Base-by-base conservation (phyloP, 2,113 vertebrate genomes). In the Apistogramma diplotaenia region DNA sequence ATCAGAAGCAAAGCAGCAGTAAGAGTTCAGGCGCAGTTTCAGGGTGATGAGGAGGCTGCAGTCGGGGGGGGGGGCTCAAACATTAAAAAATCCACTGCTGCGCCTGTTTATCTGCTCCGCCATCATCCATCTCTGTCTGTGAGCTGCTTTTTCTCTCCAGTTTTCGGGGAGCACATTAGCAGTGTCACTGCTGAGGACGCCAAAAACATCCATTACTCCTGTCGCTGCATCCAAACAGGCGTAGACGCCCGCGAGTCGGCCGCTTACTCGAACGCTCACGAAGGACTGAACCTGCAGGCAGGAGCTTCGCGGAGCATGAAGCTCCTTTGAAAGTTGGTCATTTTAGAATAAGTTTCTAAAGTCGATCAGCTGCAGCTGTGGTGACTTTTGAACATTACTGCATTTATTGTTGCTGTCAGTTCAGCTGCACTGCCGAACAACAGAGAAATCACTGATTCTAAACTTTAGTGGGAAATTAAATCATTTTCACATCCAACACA, bases 1-100 rank as follows among this genome's bases (percentile, higher is more conserved):
- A 89, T 92, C 91, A 90, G 80, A 85, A 84, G 82, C 86, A 85
- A 80, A 81, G 62, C 81, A 79, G 78, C 77, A 35, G 60, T 55
- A 55, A 1, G 43, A 76, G 84, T 88, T 86, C 85, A 88, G 87
- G 76, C 77, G 53, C 78, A 82, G 83, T 56, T 74, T 49, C 62
- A 33, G 74, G 56, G 76, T 78, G 55, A 85, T 15, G 81, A 74
- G 58, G 81, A 77, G 58, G 67, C 43, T 84, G 76, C 74, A 85
- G 51, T 56, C 37, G 5, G 31, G 7, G 5, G 18, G 72, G 12
- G 73, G 56, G 53, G 57, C 29, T 78, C 35, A 49, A 71, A 37
- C 19, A 25, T 37, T 53, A 67, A 40, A 67, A 78, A 85, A 85
- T 33, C 70, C 37, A 51, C 62, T 0, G 12, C 27, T 57, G 59